Evolutionary conservation across 1,140 invertebrate species (phyloP).

Genomic region (Lucilia cuprina): DNA sequence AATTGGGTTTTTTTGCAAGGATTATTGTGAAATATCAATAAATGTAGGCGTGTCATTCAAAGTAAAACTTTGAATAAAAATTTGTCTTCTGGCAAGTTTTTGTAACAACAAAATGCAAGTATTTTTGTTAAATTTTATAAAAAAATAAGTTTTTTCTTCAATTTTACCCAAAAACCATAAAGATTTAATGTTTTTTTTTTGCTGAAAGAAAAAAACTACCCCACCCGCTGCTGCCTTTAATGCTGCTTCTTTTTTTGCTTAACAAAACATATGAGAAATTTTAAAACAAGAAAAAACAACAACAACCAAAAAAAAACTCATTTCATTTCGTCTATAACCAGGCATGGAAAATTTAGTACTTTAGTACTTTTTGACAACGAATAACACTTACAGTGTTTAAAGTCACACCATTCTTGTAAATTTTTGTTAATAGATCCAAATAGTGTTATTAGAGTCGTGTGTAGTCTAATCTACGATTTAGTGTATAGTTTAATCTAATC

Average conservation of each 20-base stretch:
- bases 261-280: not conserved
- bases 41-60: not conserved
- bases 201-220: not conserved
- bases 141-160: not conserved
- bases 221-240: not conserved
- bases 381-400: too few species aligned
- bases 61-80: not conserved
- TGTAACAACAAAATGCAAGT: too few species aligned
- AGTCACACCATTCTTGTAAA: too few species aligned
- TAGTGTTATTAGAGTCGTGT: too few species aligned
- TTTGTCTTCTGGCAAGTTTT: not conserved
- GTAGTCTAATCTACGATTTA: too few species aligned
- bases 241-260: not conserved
- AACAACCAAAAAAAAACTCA: not conserved
- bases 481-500: too few species aligned
- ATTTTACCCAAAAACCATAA: not conserved
- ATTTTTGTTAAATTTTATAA: not conserved
- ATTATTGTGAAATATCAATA: slow-evolving; percentile 9
- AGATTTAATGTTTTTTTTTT: not conserved
- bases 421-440: too few species aligned
- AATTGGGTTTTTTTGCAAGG: not conserved
- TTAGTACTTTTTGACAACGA: too few species aligned
- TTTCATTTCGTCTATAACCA: too few species aligned
- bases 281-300: not conserved
- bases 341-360: too few species aligned